phyloP scores from a whole-genome alignment of 2,888 invertebrate species.

The Malacosoma neustria region DNA sequence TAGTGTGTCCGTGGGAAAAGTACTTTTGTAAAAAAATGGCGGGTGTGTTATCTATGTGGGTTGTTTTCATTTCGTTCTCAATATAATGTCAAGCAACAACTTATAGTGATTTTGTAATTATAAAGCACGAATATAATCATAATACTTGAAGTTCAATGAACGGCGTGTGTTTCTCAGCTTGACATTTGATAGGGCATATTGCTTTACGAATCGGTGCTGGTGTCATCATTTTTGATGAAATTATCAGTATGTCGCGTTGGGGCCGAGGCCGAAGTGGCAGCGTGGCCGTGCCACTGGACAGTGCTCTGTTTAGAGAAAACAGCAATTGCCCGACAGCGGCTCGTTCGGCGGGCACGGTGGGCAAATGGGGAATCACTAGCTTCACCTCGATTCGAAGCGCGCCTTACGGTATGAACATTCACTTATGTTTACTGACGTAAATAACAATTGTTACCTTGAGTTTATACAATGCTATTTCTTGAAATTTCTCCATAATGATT shows the following conservation, averaged over 20 bases:
- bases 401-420: slow-evolving; percentile 77
- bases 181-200: slow-evolving; percentile 50
- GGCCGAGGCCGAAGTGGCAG: slow-evolving; percentile 76
- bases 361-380: slow-evolving; percentile 96
- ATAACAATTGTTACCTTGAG: slow-evolving; percentile 2
- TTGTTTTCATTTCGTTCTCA: slow-evolving; percentile 57
- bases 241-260: slow-evolving; percentile 78
- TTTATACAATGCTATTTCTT: slow-evolving; percentile 9
- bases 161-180: slow-evolving; percentile 46
- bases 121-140: slow-evolving; percentile 7
- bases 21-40: slow-evolving; percentile 70
- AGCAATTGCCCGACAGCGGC: slow-evolving; percentile 92
- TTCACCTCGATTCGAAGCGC: slow-evolving; percentile 91
- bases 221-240: slow-evolving; percentile 69
- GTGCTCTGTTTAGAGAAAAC: slow-evolving; percentile 80
- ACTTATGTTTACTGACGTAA: slow-evolving; percentile 6
- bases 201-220: slow-evolving; percentile 46
- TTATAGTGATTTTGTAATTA: slow-evolving; percentile 20
- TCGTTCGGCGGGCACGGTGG: slow-evolving; percentile 91
- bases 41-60: slow-evolving; percentile 71
- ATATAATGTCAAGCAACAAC: slow-evolving; percentile 43
- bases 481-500: neutral
- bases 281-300: slow-evolving; percentile 78
- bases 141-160: slow-evolving; percentile 20
- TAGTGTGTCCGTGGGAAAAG: slow-evolving; percentile 51